Evolutionary conservation across 2,888 invertebrate genomes (phyloP), one percentile per base, ranked within the genome.

Genomic region (Nebria salina): DNA sequence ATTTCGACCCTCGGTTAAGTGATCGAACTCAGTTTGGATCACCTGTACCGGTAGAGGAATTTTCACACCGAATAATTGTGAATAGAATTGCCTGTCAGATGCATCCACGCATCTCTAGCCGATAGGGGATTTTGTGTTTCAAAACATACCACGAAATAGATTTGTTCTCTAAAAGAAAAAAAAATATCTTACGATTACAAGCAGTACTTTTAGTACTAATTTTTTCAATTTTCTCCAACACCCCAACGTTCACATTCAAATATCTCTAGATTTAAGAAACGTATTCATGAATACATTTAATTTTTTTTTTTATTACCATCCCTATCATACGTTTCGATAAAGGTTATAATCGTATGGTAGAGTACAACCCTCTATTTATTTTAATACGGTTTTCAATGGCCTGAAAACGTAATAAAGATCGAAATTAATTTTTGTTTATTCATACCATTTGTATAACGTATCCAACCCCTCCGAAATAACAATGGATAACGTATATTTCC

Each of bases 61-160:
- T 75, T 75, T 75, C 75, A 75, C 75, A 75, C 43, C 25, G 26
- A 43, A 43, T 54, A 64, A 75, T 54, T 75, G 26, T 43, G 54
- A 75, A 43, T 15, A 25, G 54, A 75, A 34, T 42, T 42, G 73
- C 73, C 73, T 73, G 15, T 72, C 43, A 41, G 54, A 54, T 54
- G 54, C 54, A 54, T 54, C 54, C 54, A 54, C 7, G 9, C 54
- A 54, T 54, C 54, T 54, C 54, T 11, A 54, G 9, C 6, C 2
- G 54, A 54, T 54, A 54, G 54, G 54, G 54, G 54, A 34, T 34
- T 34, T 13, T 54, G 54, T 54, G 54, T 54, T 54, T 54, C 13
- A 54, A 54, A 54, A 54, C 0, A 54, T 54, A 54, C 13, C 54
- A 54, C 7, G 2, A 20, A 54, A 0, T 54, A 54, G 20, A 7